Evolutionary conservation across 2,888 invertebrate species (phyloP), one percentile per base, ranked within the genome.

Genomic region (Acleris literana): DNA sequence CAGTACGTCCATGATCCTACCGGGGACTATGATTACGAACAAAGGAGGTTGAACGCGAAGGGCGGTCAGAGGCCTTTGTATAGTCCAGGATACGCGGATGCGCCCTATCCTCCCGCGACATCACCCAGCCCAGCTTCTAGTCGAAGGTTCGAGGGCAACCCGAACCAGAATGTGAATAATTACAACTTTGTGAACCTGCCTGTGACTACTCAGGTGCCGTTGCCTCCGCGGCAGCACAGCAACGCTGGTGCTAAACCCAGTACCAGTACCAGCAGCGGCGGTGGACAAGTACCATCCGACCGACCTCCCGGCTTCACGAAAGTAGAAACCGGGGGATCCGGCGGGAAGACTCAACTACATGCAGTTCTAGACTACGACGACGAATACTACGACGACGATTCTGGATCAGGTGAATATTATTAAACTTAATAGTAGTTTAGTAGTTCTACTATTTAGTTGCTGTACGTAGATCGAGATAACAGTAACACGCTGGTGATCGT

Each of bases 361-460:
- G 95, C 96, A 4, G 94, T 96, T 22, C 90, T 96, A 58, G 96
- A 96, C 81, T 96, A 96, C 76, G 95, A 95, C 74, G 93, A 93
- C 52, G 83, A 88, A 52, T 94, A 95, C 76, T 94, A 95, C 66
- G 95, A 95, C 73, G 94, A 95, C 69, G 93, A 93, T 71, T 93
- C 94, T 70, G 94, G 92, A 53, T 86, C 90, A 75, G 88, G 92
- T 92, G 77, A 82, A 72, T 71, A 58, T 44, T 11, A 93, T 72
- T 93, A 94, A 68, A 64, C 71, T 68, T 74, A 75, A 77, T 76
- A 74, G 74, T 74, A 73, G 75, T 69, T 69, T 63, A 64, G 58
- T 58, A 54, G 39, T 63, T 63, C n/a, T n/a, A n/a, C n/a, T 55
- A 44, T 56, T 46, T 53, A 67, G 64, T 63, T 48, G 53, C 20